phyloP scores from a whole-genome alignment of 1,140 invertebrate genomes.

The Hermetia illucens region DNA sequence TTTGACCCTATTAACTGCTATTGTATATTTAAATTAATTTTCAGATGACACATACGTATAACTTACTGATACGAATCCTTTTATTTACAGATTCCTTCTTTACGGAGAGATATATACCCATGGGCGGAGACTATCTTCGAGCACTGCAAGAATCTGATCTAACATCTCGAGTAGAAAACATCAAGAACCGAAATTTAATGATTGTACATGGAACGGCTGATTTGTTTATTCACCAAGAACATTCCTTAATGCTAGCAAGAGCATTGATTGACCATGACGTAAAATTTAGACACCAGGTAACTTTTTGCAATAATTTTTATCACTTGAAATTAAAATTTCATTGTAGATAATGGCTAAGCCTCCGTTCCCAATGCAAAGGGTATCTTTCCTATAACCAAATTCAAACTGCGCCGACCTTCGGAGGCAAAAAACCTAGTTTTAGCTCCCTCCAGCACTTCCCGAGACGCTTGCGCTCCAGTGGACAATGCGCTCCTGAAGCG shows the following conservation, averaged over 20 bases:
- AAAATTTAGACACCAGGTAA: conserved; percentile 66
- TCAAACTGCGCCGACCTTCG: too few relatives aligned
- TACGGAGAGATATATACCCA: conserved; percentile 66
- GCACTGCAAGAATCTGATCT: conserved; percentile 61
- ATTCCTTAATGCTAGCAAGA: conserved; percentile 65
- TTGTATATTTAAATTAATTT: conserved; percentile 39
- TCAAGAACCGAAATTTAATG: conserved; percentile 41
- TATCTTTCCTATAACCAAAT: too few relatives aligned
- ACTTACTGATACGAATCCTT: too few relatives aligned
- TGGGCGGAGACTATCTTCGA: conserved; percentile 46
- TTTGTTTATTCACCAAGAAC: conserved; percentile 67
- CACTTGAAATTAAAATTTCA: too few relatives aligned
- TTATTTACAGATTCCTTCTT: conserved; percentile 65
- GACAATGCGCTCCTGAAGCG: too few relatives aligned
- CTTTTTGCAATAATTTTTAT: too few relatives aligned
- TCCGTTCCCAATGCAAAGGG: too few relatives aligned
- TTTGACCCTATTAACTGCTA: conserved; percentile 1
- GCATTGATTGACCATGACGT: conserved; percentile 57
- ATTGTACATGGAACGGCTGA: conserved; percentile 70
- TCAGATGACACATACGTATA: conserved; percentile 50
- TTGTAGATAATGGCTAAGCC: too few relatives aligned
- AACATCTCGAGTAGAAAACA: conserved; percentile 50
- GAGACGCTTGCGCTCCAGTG: too few relatives aligned
- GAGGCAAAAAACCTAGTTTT: too few relatives aligned
- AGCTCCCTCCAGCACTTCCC: too few relatives aligned